These are phyloP conservation scores for Canis aureus DNA, from an alignment of 2,113 vertebrate genomes.

Conservation along the genomic window DNA sequence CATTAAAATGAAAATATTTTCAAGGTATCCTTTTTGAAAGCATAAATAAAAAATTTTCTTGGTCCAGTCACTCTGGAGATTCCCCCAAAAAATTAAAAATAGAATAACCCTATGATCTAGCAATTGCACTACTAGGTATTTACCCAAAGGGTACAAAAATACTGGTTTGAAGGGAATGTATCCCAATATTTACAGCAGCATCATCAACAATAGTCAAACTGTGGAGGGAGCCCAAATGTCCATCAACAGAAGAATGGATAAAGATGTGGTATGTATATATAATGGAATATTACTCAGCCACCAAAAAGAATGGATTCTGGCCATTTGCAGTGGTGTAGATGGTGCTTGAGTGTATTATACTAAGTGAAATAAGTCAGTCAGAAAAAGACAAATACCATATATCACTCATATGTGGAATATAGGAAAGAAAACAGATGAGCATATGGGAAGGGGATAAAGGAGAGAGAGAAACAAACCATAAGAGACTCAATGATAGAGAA, in stretches of 20 bases:
- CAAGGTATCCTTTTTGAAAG: background rate
- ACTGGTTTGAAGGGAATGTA: background rate
- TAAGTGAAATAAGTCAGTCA: background rate
- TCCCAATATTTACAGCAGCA: too few species aligned
- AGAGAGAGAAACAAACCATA: background rate
- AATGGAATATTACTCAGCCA: background rate
- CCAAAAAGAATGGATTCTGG: background rate
- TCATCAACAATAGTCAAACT: background rate
- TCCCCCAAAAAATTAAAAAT: background rate
- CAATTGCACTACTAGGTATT: background rate
- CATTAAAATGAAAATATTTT: slow-evolving; percentile 37
- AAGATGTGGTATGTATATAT: background rate
- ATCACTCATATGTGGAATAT: background rate
- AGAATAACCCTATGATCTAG: background rate
- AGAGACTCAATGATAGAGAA: background rate
- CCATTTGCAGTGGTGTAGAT: background rate
- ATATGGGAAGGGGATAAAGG: background rate
- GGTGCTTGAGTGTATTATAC: background rate
- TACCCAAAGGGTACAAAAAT: background rate
- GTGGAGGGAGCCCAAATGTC: background rate
- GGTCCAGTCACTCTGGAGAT: background rate
- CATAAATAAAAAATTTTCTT: background rate
- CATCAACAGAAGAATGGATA: background rate
- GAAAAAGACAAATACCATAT: background rate
- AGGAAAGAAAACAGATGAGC: background rate